A percentile compares a stretch with the other conserved stretches of the same genome.
phyloP scores from a whole-genome alignment of 2,113 vertebrate genomes.

The Spea multiplicata region DNA sequence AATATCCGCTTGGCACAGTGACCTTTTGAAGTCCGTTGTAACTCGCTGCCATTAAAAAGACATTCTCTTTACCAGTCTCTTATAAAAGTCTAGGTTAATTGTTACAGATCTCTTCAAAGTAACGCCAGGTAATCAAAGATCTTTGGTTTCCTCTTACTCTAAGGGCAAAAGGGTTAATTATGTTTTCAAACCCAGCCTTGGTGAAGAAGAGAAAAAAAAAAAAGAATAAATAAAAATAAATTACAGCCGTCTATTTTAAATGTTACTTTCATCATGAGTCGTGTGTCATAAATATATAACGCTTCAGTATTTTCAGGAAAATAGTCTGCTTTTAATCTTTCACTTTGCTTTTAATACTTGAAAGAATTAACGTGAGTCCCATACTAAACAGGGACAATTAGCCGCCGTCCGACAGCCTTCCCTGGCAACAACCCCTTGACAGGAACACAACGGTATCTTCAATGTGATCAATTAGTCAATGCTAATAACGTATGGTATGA shows the following conservation, averaged over 20 bases:
- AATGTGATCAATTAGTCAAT: conserved; percentile 30
- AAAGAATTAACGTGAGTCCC: conserved; percentile 39
- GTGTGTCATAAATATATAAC: conserved; percentile 45
- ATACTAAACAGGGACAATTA: conserved; percentile 37
- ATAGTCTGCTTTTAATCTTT: conserved; percentile 42
- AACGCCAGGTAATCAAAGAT: conserved; percentile 33
- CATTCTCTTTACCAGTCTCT: conserved; percentile 25
- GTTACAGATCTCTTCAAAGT: conserved; percentile 38
- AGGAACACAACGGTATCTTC: conserved; percentile 9
- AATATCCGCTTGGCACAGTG: conserved; percentile 28
- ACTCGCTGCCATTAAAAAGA: conserved; percentile 37
- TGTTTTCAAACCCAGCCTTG: conserved; percentile 34
- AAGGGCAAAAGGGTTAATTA: conserved; percentile 44
- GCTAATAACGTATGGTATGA: conserved; percentile 24
- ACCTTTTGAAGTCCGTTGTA: conserved; percentile 33
- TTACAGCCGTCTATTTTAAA: conserved; percentile 30
- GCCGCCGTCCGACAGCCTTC: conserved; percentile 7
- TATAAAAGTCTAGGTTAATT: conserved; percentile 42
- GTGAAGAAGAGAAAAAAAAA: background rate
- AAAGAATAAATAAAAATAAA: conserved; percentile 14
- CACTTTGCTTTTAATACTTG: conserved; percentile 45
- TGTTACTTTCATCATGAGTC: conserved; percentile 36
- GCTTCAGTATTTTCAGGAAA: conserved; percentile 38
- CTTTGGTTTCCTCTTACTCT: conserved; percentile 7
- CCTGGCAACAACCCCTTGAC: conserved; percentile 13